These are phyloP conservation scores for Drosophila tsacasi DNA, from an alignment of 1,140 invertebrate genomes.

Conservation along the genomic window DNA sequence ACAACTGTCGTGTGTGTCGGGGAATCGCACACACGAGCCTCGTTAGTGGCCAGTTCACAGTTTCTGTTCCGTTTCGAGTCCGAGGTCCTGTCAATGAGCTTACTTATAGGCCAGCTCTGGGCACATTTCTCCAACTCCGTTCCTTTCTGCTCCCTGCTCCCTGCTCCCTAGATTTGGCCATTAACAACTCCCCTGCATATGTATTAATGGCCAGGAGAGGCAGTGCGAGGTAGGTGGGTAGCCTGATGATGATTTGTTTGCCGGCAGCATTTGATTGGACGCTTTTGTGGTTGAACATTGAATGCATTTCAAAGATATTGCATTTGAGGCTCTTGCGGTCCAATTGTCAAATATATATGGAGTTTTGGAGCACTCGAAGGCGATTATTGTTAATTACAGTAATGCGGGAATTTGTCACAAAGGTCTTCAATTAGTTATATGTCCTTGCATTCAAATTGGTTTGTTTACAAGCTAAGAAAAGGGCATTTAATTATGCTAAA, in stretches of 20 bases:
- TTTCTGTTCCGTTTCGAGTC: conserved; percentile 4
- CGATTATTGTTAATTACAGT: conserved; percentile 28
- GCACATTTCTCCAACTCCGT: background rate
- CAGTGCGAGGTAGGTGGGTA: too few relatives aligned
- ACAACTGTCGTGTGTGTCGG: conserved; percentile 45
- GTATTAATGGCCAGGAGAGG: conserved; percentile 27
- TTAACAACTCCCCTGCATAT: conserved; percentile 19
- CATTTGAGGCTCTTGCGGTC: conserved; percentile 33
- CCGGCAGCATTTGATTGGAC: conserved; percentile 26
- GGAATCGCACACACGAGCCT: conserved; percentile 38
- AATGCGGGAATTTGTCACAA: background rate
- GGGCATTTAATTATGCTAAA: background rate
- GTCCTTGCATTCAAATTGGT: background rate
- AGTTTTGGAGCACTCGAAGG: conserved; percentile 3
- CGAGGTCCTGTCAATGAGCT: conserved; percentile 46
- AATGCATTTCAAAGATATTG: conserved; percentile 27
- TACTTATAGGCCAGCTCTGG: conserved; percentile 15
- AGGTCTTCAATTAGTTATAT: background rate
- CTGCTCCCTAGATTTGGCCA: background rate
- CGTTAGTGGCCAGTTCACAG: conserved; percentile 56
- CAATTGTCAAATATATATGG: conserved; percentile 4
- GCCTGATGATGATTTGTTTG: conserved; percentile 38
- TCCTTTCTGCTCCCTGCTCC: too few relatives aligned
- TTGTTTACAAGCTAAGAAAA: background rate
- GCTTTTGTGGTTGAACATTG: conserved; percentile 32